Conservation (phyloP, 2,797 vertebrate genomes). For the Clamator glandarius region DNA sequence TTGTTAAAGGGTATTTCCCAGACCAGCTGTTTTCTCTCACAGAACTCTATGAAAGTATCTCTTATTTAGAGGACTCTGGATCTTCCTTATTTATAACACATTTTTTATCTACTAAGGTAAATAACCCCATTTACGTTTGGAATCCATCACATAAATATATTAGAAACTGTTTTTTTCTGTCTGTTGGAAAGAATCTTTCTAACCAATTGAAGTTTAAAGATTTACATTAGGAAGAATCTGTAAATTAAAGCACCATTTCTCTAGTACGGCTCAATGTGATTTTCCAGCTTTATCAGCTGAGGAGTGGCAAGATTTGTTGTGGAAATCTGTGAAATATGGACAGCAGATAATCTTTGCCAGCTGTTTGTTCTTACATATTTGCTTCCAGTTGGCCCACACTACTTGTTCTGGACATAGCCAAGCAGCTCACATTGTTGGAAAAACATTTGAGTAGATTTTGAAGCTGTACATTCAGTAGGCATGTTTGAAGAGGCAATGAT, state of each 20-base stretch:
- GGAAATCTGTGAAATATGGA: background rate
- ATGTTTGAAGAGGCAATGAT: background rate
- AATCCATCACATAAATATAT: background rate
- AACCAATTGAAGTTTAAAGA: background rate
- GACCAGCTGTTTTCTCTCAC: background rate
- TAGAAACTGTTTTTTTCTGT: background rate
- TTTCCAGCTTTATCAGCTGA: background rate
- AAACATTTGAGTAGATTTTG: background rate
- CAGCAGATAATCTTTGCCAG: background rate
- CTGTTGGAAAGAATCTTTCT: background rate
- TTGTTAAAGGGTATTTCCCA: background rate
- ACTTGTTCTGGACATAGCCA: background rate
- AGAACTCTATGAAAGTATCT: background rate
- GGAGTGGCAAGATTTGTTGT: background rate
- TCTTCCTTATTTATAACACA: background rate
- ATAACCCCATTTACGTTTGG: background rate
- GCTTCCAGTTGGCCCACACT: background rate
- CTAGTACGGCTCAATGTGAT: background rate
- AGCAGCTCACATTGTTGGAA: background rate
- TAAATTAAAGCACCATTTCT: background rate
- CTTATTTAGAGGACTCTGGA: background rate
- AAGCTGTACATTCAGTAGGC: background rate
- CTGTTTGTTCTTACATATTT: background rate
- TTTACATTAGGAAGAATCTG: background rate
- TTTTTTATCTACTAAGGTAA: background rate